phyloP scores from a whole-genome alignment of 2,113 vertebrate genomes.

The Cyphotilapia sp. region DNA sequence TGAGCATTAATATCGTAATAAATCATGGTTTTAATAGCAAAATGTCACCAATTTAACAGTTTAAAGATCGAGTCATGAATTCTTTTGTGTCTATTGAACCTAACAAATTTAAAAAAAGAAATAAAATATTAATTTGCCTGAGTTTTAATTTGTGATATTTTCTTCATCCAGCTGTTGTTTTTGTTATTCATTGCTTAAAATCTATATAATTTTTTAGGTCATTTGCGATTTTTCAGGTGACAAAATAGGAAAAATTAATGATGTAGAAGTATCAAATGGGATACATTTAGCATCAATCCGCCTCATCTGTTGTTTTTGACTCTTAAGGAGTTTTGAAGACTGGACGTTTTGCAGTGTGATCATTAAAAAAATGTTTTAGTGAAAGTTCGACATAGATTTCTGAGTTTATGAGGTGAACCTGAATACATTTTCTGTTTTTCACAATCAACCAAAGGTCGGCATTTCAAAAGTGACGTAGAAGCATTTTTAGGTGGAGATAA shows the following conservation, averaged over 20 bases:
- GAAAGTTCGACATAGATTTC: background rate
- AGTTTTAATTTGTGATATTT: background rate
- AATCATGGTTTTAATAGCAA: background rate
- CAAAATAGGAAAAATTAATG: background rate
- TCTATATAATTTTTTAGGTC: background rate
- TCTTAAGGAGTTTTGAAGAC: background rate
- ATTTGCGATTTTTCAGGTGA: rapidly evolving
- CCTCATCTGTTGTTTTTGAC: background rate
- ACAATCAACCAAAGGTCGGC: rapidly evolving
- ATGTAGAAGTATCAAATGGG: background rate
- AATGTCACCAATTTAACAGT: background rate
- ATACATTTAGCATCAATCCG: background rate
- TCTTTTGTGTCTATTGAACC: background rate
- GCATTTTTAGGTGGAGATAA: background rate
- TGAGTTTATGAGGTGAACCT: background rate
- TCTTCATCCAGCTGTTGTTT: background rate
- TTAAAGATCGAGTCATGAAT: rapidly evolving
- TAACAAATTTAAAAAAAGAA: rapidly evolving
- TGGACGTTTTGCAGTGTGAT: rapidly evolving
- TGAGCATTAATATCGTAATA: background rate
- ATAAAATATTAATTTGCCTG: background rate
- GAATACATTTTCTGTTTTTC: background rate
- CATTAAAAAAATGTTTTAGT: background rate
- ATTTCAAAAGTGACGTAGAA: background rate
- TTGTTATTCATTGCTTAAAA: background rate